Evolutionary conservation across 2,797 vertebrate species (phyloP), one percentile per base, ranked within the genome.

Genomic region (Rhyacichthys aspro): DNA sequence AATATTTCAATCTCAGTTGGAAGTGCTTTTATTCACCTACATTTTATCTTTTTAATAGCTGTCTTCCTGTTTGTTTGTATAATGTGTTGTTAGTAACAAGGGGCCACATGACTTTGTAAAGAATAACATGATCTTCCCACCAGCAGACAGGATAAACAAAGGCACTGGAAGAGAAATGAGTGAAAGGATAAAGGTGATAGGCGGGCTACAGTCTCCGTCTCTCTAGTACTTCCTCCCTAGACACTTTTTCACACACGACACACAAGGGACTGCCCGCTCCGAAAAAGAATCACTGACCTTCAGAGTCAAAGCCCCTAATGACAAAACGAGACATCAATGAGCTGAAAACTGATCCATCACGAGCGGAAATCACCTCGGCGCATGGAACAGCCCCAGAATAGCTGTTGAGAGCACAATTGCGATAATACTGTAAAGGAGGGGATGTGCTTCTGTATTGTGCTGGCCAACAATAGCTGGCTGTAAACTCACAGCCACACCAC

Each of bases 321-420:
- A 91, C 86, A 92, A 91, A 90, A 86, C 79, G 16, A 84, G 84
- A 85, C 88, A 83, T 91, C 78, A 90, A 86, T 88, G 78, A 91
- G 78, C 74, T 90, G 89, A 86, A 91, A 92, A 87, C 55, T 7
- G 81, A 91, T 84, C 88, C 76, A 60, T 18, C 33, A 70, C 59
- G 67, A 86, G 68, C 84, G 88, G 90, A 93, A 92, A 86, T 84
- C 70, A 56, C 79, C 79, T 72, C 36, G 75, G 82, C 67, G 59
- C 81, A 82, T 70, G 81, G 76, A 86, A 76, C 49, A 43, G 53
- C 65, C 56, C 61, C 68, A 78, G 83, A 85, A 89, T 81, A 79
- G 80, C 74, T 74, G 72, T 75, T 87, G 49, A 33, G 78, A 88
- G 80, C 79, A 83, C 70, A 67, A 88, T 59, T 50, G 59, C 67